Base-by-base conservation (phyloP, 2,113 vertebrate species). In the Illadopsis cleaveri region DNA sequence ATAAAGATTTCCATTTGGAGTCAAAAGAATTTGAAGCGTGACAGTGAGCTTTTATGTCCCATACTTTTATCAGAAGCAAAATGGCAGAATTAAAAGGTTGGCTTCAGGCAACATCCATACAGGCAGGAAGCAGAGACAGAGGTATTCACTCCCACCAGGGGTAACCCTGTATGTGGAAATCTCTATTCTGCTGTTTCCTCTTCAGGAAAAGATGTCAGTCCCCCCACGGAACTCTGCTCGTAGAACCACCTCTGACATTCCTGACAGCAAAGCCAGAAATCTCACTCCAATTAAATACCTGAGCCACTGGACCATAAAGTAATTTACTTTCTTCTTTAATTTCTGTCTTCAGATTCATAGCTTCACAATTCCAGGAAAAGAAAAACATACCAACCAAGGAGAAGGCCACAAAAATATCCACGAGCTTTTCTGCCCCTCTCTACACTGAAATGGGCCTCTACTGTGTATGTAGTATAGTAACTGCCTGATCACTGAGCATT, bases 151-250 rank as follows among this genome's bases (percentile, higher is more conserved):
- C 54, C 58, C 68, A 83, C 11, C 15, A 62, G 19, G 28, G 31
- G 50, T 62, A 86, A 82, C 6, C 5, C 27, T 3, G 3, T 12
- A 50, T 4, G 6, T 51, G 35, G 23, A 85, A 71, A 78, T 73
- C 40, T 47, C 48, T 76, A n/a, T 30, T 58, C 20, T 11, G 35
- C 20, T 11, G 35, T 12, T 77, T 51, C 23, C 64, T 60, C 48
- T 77, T 70, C 20, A 57, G 38, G 47, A 70, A 84, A 87, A 62
- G 6, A 53, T 21, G 15, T 62, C 70, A 82, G 48, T 19, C 47
- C 64, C 47, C 57, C 40, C 61, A n/a, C n/a, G n/a, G n/a, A n/a
- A n/a, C n/a, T n/a, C n/a, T 53, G 44, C 56, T 85, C 0, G 0
- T 4, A 23, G 48, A 81, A 30, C 12, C 16, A 21, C 12, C 22